Conservation (phyloP, 2,797 vertebrate species). For the Artibeus lituratus region DNA sequence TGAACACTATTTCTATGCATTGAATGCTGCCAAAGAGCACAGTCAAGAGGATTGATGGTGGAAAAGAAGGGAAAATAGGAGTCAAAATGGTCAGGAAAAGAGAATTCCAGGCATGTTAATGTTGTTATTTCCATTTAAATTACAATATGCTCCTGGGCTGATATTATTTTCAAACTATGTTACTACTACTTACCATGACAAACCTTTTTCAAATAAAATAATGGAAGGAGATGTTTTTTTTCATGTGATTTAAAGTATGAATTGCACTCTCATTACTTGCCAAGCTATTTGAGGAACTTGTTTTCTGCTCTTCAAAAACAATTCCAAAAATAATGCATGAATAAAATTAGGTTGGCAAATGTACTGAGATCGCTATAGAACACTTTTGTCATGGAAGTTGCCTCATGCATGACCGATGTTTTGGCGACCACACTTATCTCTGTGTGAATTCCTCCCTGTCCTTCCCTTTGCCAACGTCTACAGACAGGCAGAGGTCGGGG, state of each 20-base stretch:
- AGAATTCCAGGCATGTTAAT: background rate
- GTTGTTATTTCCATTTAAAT: background rate
- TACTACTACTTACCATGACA: background rate
- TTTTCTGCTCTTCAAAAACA: background rate
- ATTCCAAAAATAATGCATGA: background rate
- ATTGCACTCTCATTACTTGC: background rate
- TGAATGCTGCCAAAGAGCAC: background rate
- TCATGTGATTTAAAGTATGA: background rate
- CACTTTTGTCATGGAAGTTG: background rate
- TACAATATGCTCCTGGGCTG: background rate
- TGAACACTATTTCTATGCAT: background rate
- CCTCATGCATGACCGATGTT: background rate
- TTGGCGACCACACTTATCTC: constrained; percentile 21
- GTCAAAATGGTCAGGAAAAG: background rate
- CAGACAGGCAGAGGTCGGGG: background rate
- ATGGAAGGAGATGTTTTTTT: background rate
- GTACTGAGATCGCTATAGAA: background rate
- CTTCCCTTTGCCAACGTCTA: background rate
- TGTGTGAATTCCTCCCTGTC: background rate
- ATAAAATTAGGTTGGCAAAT: background rate
- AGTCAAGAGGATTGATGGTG: background rate
- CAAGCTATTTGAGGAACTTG: background rate
- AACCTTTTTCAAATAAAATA: background rate
- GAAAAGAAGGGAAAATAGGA: background rate
- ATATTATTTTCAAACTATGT: background rate